Evolutionary conservation across 2,888 invertebrate species (phyloP).

Genomic region (Camptogramma bilineatum): DNA sequence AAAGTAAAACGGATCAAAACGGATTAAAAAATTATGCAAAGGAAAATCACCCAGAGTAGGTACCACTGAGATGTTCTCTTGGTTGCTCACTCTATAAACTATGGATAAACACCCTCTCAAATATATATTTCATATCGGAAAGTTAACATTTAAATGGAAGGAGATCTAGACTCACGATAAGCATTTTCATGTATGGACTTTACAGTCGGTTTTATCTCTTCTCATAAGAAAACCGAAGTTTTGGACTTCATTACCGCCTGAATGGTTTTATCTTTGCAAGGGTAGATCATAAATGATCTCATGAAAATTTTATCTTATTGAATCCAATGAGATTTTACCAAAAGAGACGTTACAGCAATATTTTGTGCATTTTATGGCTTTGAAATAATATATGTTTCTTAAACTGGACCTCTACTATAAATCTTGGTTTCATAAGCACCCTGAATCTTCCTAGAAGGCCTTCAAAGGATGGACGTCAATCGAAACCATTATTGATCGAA

Average conservation of each 20-base stretch:
- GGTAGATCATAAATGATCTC: slow-evolving; percentile 1
- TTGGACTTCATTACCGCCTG: background rate
- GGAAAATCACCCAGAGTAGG: background rate
- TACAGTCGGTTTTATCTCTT: slow-evolving; percentile 5
- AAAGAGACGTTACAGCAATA: no score
- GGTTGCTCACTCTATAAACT: background rate
- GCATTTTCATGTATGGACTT: slow-evolving; percentile 13
- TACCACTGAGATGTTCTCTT: no score
- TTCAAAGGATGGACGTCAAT: no score
- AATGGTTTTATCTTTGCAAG: slow-evolving; percentile 10
- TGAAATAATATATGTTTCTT: no score
- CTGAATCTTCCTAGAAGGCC: no score
- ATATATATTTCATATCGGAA: slow-evolving; percentile 4
- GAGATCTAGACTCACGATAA: background rate
- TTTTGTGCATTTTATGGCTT: no score
- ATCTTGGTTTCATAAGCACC: no score
- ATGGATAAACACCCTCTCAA: slow-evolving; percentile 7
- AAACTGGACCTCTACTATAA: no score
- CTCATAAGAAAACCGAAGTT: slow-evolving; percentile 9
- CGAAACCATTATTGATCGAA: no score
- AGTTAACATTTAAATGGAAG: no score
- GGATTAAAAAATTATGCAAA: background rate
- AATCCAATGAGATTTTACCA: no score
- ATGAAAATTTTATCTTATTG: background rate
- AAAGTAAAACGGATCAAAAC: background rate